Percentiles rank a stretch among this genome's conserved stretches.
Conservation (phyloP, 92 coral and sea anemone species). For the Parazoanthus swiftii region DNA sequence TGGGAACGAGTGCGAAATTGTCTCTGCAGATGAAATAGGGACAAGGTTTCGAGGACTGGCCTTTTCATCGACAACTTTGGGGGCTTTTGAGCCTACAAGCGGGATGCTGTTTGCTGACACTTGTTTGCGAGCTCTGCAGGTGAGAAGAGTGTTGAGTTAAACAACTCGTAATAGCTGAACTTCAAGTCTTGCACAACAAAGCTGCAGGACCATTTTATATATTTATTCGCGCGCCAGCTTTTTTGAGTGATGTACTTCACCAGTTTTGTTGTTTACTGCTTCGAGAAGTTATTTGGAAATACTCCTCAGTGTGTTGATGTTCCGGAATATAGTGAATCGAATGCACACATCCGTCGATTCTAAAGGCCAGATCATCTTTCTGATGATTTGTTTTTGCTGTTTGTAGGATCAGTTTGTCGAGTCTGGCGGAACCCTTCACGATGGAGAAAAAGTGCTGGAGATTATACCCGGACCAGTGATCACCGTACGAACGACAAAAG, state of each 20-base stretch:
- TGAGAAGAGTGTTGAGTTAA: background rate
- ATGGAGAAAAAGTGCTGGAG: conserved; percentile 65
- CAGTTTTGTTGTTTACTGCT: too few relatives aligned
- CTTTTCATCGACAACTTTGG: conserved; percentile 44
- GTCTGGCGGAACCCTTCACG: conserved; percentile 76
- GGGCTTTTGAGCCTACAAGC: conserved; percentile 67
- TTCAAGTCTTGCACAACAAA: too few relatives aligned
- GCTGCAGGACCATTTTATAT: too few relatives aligned
- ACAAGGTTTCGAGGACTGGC: conserved; percentile 58
- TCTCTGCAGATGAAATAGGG: conserved; percentile 64
- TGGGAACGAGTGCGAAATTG: conserved; percentile 61
- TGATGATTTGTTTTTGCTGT: background rate
- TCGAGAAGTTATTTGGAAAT: too few relatives aligned
- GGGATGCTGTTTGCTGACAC: conserved; percentile 69
- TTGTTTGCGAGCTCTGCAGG: conserved; percentile 71
- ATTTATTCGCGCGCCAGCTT: too few relatives aligned
- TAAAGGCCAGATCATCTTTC: background rate
- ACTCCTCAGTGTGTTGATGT: too few relatives aligned
- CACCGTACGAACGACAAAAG: conserved; percentile 60
- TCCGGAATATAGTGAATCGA: too few relatives aligned
- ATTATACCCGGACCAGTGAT: conserved; percentile 71
- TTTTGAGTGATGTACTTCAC: too few relatives aligned
- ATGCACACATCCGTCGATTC: background rate
- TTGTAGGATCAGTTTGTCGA: conserved; percentile 80
- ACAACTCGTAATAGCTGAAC: too few relatives aligned